A percentile compares a stretch with the other conserved stretches of the same genome.
These are phyloP conservation scores for Pollachius pollachius DNA, from an alignment of 2,113 vertebrate species.

Conservation along the genomic window DNA sequence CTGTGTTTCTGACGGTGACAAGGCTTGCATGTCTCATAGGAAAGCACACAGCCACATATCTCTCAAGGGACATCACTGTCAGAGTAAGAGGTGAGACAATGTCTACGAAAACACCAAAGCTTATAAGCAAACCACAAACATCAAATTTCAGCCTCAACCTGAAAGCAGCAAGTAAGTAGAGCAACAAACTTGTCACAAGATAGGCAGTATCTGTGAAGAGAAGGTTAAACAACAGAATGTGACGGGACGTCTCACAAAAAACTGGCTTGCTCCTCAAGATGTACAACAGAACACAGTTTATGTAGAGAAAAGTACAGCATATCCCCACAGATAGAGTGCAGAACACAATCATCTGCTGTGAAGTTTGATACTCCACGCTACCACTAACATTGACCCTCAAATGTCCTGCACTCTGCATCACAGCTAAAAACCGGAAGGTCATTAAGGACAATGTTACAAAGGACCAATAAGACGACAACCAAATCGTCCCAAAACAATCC, in stretches of 20 bases:
- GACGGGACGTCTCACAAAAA: conserved; percentile 37
- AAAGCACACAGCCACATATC: conserved; percentile 49
- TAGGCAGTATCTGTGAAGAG: conserved; percentile 49
- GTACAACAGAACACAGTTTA: conserved; percentile 25
- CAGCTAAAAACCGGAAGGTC: conserved; percentile 14
- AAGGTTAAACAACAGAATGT: conserved; percentile 50
- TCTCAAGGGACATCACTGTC: conserved; percentile 65
- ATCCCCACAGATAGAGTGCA: neutral
- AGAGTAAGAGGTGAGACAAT: conserved; percentile 52
- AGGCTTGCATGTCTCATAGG: conserved; percentile 41
- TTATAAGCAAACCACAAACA: conserved; percentile 24
- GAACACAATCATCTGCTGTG: neutral
- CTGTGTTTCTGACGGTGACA: conserved; percentile 40
- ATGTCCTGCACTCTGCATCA: neutral
- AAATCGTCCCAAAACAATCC: no score
- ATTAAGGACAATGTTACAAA: no score
- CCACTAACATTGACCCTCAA: neutral
- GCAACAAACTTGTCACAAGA: conserved; percentile 24
- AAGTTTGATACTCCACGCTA: neutral
- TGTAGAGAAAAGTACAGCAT: conserved; percentile 11
- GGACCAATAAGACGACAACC: no score
- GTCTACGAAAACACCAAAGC: neutral
- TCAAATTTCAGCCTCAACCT: neutral
- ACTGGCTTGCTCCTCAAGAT: conserved; percentile 19
- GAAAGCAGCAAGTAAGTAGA: conserved; percentile 20